Percentiles rank a stretch among this genome's conserved stretches.
Evolutionary conservation across 2,797 vertebrate species (phyloP).

Genomic region (Merluccius polli): DNA sequence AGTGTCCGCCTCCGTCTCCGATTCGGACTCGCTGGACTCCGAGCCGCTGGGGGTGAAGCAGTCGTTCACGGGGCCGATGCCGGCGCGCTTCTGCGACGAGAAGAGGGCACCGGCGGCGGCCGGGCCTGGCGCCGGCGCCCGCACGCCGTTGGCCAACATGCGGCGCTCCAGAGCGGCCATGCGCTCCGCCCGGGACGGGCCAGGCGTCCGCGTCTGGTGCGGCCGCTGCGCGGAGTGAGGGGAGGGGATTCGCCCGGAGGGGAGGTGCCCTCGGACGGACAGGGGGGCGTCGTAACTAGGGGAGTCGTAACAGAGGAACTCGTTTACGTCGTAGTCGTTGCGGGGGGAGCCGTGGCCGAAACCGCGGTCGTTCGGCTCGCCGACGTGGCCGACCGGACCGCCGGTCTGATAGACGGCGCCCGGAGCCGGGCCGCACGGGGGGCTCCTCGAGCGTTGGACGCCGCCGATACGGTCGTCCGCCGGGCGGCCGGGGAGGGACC

Average conservation of each 20-base stretch:
- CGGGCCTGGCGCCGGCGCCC: slow-evolving; percentile 18
- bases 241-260: slow-evolving; percentile 62
- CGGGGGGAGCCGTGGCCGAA: too few species aligned
- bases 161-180: slow-evolving; percentile 72
- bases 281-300: slow-evolving; percentile 42
- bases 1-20: slow-evolving; percentile 59
- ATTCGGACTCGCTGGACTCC: slow-evolving; percentile 88
- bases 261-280: slow-evolving; percentile 52
- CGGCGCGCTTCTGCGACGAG: slow-evolving; percentile 23
- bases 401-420: slow-evolving; percentile 67
- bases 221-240: slow-evolving; percentile 59
- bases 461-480: slow-evolving; percentile 68
- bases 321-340: too few species aligned
- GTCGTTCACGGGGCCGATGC: slow-evolving; percentile 76
- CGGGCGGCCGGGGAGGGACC: slow-evolving; percentile 66
- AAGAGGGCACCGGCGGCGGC: neutral
- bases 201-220: slow-evolving; percentile 64
- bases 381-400: slow-evolving; percentile 42
- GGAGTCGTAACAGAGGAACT: slow-evolving; percentile 8
- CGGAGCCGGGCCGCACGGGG: slow-evolving; percentile 56
- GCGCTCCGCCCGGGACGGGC: slow-evolving; percentile 70
- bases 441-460: slow-evolving; percentile 60
- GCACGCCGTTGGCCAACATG: slow-evolving; percentile 78
- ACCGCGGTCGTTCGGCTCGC: slow-evolving; percentile 78
- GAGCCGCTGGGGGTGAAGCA: slow-evolving; percentile 83